A percentile compares a stretch with the other conserved stretches of the same genome.
These are phyloP conservation scores for Tyrannus savana DNA, from an alignment of 2,113 vertebrate genomes.

Conservation along the genomic window DNA sequence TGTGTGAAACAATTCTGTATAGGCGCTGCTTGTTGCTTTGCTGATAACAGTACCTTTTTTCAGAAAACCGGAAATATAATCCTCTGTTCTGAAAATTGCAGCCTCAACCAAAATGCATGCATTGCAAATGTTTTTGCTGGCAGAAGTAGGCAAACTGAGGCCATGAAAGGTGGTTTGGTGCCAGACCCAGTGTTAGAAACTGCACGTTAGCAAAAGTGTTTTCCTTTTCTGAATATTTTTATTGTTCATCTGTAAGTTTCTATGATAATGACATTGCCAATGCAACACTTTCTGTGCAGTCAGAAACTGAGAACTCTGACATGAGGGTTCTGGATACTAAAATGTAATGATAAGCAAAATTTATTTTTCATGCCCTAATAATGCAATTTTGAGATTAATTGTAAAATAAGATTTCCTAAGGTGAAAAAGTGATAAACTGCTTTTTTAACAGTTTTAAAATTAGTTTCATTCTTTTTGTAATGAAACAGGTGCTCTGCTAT, in stretches of 20 bases:
- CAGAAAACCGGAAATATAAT: neutral
- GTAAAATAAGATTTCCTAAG: neutral
- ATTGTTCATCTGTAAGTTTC: neutral
- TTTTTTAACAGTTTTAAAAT: neutral
- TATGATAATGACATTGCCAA: neutral
- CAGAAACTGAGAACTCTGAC: neutral
- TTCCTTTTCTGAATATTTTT: neutral
- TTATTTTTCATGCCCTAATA: neutral
- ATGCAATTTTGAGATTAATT: neutral
- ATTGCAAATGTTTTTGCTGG: neutral
- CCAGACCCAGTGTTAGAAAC: neutral
- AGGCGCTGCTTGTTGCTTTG: neutral
- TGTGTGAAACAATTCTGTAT: neutral
- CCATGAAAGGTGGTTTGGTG: neutral
- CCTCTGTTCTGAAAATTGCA: neutral
- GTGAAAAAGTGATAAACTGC: neutral
- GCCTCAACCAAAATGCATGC: neutral
- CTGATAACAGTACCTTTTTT: neutral
- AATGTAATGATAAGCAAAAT: neutral
- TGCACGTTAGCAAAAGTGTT: neutral
- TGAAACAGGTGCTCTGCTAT: neutral
- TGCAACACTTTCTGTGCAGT: neutral
- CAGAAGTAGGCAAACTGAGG: neutral
- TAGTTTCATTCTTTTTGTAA: neutral
- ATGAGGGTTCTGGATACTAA: neutral